Conservation (phyloP, 2,797 vertebrate genomes). For the Corythornis leucogaster region DNA sequence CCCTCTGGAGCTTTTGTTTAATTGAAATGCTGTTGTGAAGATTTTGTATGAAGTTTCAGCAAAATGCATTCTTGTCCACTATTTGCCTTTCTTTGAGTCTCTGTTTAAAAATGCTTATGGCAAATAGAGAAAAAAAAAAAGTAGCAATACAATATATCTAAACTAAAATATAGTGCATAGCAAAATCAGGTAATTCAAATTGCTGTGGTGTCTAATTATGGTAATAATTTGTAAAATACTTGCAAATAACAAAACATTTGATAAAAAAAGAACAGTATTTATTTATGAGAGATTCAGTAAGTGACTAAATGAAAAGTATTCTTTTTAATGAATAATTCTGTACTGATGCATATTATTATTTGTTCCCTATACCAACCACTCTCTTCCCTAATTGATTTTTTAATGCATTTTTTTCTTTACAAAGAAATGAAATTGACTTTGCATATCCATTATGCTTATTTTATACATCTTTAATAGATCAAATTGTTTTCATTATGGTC, state of each 20-base stretch:
- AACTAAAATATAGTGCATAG: background rate
- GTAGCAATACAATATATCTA: background rate
- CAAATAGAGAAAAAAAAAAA: background rate
- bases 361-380: background rate
- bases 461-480: conserved; percentile 37
- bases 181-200: background rate
- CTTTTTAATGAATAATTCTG: background rate
- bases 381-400: conserved; percentile 26
- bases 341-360: background rate
- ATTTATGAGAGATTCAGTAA: background rate
- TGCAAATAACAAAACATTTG: background rate
- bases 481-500: conserved; percentile 55
- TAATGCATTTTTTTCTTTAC: conserved; percentile 1
- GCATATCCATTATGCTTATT: conserved; percentile 6
- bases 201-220: background rate
- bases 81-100: background rate
- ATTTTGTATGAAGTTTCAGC: background rate
- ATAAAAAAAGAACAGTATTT: background rate
- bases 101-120: background rate
- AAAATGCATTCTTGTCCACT: background rate
- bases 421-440: background rate
- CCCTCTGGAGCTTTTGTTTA: background rate
- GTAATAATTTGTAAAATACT: background rate
- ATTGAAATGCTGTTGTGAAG: background rate
- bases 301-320: background rate